Conservation (phyloP, 2,888 invertebrate species). For the Cryptocephalus moraei region DNA sequence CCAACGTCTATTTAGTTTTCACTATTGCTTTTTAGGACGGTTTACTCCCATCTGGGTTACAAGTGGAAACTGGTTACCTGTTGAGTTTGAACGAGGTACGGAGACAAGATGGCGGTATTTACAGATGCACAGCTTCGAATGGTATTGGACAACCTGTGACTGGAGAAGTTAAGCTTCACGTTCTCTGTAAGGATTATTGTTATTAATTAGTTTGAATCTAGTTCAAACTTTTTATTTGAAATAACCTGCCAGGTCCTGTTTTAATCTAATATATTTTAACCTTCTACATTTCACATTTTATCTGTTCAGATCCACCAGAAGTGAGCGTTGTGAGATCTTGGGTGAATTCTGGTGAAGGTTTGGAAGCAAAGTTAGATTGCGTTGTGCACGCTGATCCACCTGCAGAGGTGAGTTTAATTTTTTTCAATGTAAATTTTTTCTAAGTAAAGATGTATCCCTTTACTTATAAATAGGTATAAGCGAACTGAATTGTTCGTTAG, state of each 20-base stretch:
- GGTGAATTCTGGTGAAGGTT: slow-evolving; percentile 53
- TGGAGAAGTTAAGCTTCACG: slow-evolving; percentile 35
- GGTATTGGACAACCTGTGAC: slow-evolving; percentile 39
- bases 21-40: slow-evolving; percentile 28
- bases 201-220: neutral
- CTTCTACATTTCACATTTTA: neutral
- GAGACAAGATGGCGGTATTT: slow-evolving; percentile 39
- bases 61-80: slow-evolving; percentile 35
- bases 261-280: no score
- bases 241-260: no score
- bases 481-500: no score
- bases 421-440: no score
- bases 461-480: no score
- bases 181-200: slow-evolving; percentile 32
- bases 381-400: slow-evolving; percentile 50
- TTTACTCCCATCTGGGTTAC: slow-evolving; percentile 34
- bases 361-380: slow-evolving; percentile 52
- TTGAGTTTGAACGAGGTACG: slow-evolving; percentile 35
- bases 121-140: slow-evolving; percentile 43
- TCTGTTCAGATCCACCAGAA: slow-evolving; percentile 48
- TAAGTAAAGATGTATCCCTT: no score
- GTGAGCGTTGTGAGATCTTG: slow-evolving; percentile 50
- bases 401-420: slow-evolving; percentile 30
- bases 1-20: no score
- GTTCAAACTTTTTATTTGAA: no score